phyloP scores from a whole-genome alignment of 2,113 vertebrate genomes.

The Dicrurus megarhynchus region DNA sequence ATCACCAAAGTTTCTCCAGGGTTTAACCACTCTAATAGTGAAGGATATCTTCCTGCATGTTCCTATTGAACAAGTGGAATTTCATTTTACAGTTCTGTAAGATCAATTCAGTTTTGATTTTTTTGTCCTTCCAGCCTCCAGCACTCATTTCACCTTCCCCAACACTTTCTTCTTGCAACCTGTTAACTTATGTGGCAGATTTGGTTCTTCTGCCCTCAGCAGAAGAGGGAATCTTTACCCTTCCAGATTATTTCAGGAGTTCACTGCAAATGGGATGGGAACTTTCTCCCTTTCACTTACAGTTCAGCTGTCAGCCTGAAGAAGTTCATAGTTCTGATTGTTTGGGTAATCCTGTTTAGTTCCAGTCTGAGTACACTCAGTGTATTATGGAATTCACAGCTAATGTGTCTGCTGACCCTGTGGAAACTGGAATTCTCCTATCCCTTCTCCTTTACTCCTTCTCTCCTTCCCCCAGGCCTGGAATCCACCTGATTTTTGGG shows the following conservation, averaged over 20 bases:
- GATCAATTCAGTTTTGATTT: background rate
- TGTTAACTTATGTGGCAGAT: background rate
- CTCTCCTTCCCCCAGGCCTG: background rate
- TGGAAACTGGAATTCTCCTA: background rate
- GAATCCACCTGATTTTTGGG: background rate
- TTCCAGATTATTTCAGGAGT: background rate
- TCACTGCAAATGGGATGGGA: background rate
- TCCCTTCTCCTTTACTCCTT: background rate
- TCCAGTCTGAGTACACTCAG: background rate
- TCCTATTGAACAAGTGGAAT: background rate
- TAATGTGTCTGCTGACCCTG: background rate
- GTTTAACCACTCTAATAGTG: background rate
- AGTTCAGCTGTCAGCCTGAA: background rate
- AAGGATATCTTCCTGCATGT: background rate
- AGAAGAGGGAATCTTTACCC: background rate
- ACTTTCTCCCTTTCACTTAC: fast-evolving
- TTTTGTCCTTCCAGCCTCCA: background rate
- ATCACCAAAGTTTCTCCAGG: background rate
- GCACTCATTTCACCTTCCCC: background rate
- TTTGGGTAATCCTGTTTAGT: background rate
- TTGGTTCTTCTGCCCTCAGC: background rate
- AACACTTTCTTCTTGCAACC: background rate
- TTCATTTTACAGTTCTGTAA: background rate
- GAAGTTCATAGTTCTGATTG: background rate
- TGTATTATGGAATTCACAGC: background rate